phyloP scores from a whole-genome alignment of 1,140 invertebrate genomes.

The Nasonia giraulti region DNA sequence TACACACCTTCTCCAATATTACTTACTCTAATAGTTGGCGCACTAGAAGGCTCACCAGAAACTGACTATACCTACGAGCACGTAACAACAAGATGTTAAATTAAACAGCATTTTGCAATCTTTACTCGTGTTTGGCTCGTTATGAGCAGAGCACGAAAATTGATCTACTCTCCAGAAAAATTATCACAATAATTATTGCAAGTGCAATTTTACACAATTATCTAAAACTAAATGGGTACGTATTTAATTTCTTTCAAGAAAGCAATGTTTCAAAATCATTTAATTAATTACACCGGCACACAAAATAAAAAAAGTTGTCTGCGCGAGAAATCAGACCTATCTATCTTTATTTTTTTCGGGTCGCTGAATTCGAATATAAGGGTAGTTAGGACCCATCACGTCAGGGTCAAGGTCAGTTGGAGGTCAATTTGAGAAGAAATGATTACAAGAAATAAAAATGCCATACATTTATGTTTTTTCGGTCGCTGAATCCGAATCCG shows the following conservation, averaged over 20 bases:
- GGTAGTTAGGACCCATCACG: too few species aligned
- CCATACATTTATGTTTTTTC: too few species aligned
- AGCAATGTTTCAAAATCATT: neutral
- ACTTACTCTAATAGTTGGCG: neutral
- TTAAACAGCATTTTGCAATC: neutral
- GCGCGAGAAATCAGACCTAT: too few species aligned
- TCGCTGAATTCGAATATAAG: too few species aligned
- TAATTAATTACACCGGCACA: too few species aligned
- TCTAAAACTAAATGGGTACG: neutral
- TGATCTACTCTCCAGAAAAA: conserved; percentile 2
- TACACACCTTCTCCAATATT: neutral
- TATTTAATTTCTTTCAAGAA: neutral
- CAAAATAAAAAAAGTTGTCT: too few species aligned
- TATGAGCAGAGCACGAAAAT: neutral
- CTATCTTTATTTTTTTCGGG: too few species aligned
- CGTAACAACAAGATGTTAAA: neutral
- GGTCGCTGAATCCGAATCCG: too few species aligned
- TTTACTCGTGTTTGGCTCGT: neutral
- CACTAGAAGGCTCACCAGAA: neutral
- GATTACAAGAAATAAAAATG: too few species aligned
- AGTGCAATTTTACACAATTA: conserved; percentile 13
- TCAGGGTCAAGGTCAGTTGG: too few species aligned
- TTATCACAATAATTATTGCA: neutral
- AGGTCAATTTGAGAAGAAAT: too few species aligned
- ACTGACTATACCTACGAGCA: neutral